A percentile compares a stretch with the other conserved stretches of the same genome.
These are phyloP conservation scores for Danaus plexippus DNA, from an alignment of 1,140 invertebrate species.

Conservation along the genomic window DNA sequence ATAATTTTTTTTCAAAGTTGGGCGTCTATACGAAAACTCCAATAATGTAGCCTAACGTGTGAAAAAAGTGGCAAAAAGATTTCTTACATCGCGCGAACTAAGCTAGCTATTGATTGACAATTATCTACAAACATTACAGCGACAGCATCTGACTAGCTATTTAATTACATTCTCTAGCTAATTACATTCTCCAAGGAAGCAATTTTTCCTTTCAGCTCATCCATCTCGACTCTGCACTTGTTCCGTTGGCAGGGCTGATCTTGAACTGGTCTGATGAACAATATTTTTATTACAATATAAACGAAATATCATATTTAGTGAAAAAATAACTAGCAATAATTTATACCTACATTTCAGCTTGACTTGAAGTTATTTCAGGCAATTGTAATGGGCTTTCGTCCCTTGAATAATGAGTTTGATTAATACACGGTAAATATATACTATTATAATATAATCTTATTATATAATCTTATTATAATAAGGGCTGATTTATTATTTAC, in stretches of 20 bases:
- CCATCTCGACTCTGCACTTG: conserved; percentile 40
- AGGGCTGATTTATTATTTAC: too few species aligned
- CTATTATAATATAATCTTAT: neutral
- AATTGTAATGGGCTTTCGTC: conserved; percentile 11
- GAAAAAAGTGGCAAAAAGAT: too few species aligned
- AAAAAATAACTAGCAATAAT: neutral
- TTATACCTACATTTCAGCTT: conserved; percentile 22
- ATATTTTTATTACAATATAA: neutral
- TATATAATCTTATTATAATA: too few species aligned
- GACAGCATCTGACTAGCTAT: too few species aligned
- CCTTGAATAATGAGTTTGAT: conserved; percentile 9
- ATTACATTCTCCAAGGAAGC: conserved; percentile 32
- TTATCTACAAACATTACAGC: too few species aligned
- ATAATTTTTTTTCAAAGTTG: too few species aligned
- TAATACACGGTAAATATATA: neutral
- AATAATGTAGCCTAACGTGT: too few species aligned
- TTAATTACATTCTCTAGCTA: conserved; percentile 28
- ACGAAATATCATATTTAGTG: conserved; percentile 1
- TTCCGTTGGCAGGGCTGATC: conserved; percentile 38
- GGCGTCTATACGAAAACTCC: too few species aligned
- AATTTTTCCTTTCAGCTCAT: conserved; percentile 46
- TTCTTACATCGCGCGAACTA: too few species aligned
- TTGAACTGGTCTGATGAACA: neutral
- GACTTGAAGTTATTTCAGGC: conserved; percentile 10
- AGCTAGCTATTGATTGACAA: too few species aligned